Base-by-base conservation (phyloP, 1,140 invertebrate species). In the Leptinotarsa lineolata region DNA sequence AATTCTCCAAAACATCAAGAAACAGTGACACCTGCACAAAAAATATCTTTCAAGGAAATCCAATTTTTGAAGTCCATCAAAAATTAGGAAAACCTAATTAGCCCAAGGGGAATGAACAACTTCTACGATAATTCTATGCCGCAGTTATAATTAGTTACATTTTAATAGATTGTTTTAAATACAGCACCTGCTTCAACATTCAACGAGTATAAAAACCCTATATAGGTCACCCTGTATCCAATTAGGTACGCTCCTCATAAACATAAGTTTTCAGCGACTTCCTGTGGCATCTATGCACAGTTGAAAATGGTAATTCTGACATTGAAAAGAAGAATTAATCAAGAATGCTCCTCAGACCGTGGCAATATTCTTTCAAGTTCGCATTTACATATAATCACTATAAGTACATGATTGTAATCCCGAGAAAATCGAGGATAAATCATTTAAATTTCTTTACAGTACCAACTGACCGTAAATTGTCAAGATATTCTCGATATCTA, bases 301-400 rank as follows among this genome's bases (percentile, higher is more conserved):
- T 54, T 54, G 48, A 54, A 54, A 16, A 54, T 54, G 48, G 48
- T 54, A 54, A 54, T 54, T 54, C n/a, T 54, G 48, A 54, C 48
- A 54, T 54, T 54, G 48, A 54, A 54, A 54, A 11, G 30, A 39
- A 39, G 30, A 16, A 54, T 54, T 54, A 54, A 54, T 54, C 48
- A 54, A 54, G 48, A 54, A 54, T 54, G 48, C 48, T 54, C 48
- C 48, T 54, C 48, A 54, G 48, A 54, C 48, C 48, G 48, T 54
- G 15, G n/a, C 48, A 13, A 54, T 54, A 54, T 54, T 54, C 15
- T 54, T 54, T 54, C n/a, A 54, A 54, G 48, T 18, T 54, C 6
- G 48, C n/a, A 54, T 54, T 54, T 54, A 16, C n/a, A 54, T 18
- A 54, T 54, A 16, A 54, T 54, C 48, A 54, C n/a, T 18, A 39